phyloP scores from a whole-genome alignment of 2,888 invertebrate species.

The Amphipyra tragopoginis region DNA sequence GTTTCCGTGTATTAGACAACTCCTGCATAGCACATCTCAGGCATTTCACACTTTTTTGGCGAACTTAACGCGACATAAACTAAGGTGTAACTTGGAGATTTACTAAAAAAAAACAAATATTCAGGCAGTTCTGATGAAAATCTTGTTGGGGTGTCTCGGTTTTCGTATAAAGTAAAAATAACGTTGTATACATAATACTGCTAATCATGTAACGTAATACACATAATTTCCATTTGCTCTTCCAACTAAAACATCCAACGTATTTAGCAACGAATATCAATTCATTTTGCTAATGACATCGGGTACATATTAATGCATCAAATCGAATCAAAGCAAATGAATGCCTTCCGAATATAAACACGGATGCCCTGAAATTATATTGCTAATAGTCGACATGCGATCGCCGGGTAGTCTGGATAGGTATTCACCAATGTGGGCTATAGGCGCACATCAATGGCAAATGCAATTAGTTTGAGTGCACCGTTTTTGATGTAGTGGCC shows the following conservation, averaged over 20 bases:
- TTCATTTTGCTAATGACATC: conserved; percentile 45
- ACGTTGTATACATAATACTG: not conserved
- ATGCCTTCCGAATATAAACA: conserved; percentile 55
- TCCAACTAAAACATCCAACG: conserved; percentile 14
- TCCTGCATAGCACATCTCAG: too few relatives aligned
- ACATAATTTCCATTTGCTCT: conserved; percentile 8
- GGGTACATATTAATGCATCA: conserved; percentile 45
- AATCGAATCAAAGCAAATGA: conserved; percentile 54
- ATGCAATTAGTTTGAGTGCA: conserved; percentile 89
- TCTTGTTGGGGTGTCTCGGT: too few relatives aligned
- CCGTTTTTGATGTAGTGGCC: conserved; percentile 87
- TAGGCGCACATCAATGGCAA: conserved; percentile 84
- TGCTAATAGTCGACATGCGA: conserved; percentile 64
- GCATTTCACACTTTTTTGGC: too few relatives aligned
- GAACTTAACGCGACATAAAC: too few relatives aligned
- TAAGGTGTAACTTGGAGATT: too few relatives aligned
- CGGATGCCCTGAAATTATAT: conserved; percentile 59
- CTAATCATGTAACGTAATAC: conserved; percentile 22
- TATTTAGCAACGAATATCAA: conserved; percentile 26
- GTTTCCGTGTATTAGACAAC: too few relatives aligned
- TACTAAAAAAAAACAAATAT: too few relatives aligned
- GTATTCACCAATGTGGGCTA: conserved; percentile 68
- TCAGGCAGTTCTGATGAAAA: too few relatives aligned
- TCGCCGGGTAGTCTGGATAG: conserved; percentile 45
- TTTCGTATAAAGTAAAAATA: too few relatives aligned